phyloP scores from a whole-genome alignment of 2,113 vertebrate species.

The Cnemophilus loriae region DNA sequence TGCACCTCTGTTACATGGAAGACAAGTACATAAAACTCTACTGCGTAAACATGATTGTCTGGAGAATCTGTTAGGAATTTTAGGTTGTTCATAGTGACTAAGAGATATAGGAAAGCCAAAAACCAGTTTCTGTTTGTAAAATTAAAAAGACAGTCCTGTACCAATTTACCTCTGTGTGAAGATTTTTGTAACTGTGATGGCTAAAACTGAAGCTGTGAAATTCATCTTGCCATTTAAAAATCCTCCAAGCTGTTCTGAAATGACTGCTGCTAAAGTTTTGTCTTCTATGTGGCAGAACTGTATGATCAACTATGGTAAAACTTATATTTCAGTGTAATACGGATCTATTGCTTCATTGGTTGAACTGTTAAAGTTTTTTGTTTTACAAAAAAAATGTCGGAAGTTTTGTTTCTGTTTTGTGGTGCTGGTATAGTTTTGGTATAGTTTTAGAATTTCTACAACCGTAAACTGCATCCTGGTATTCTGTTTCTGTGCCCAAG shows the following conservation, averaged over 20 bases:
- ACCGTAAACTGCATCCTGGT: not conserved
- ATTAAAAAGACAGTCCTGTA: not conserved
- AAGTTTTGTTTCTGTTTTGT: not conserved
- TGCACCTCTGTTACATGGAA: not conserved
- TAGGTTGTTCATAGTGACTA: not conserved
- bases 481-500: not conserved
- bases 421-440: not conserved
- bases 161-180: not conserved
- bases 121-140: not conserved
- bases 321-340: not conserved
- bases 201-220: not conserved
- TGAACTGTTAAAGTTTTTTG: not conserved
- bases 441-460: not conserved
- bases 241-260: not conserved
- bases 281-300: not conserved
- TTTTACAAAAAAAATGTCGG: not conserved
- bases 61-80: not conserved
- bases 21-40: not conserved
- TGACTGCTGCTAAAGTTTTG: not conserved
- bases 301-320: not conserved
- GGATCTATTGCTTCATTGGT: not conserved
- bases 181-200: not conserved
- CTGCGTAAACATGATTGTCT: not conserved
- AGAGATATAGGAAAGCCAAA: not conserved
- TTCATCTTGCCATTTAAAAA: not conserved